These are phyloP conservation scores for Montipora efflorescens DNA, from an alignment of 64 coral and sea anemone species.

Conservation along the genomic window DNA sequence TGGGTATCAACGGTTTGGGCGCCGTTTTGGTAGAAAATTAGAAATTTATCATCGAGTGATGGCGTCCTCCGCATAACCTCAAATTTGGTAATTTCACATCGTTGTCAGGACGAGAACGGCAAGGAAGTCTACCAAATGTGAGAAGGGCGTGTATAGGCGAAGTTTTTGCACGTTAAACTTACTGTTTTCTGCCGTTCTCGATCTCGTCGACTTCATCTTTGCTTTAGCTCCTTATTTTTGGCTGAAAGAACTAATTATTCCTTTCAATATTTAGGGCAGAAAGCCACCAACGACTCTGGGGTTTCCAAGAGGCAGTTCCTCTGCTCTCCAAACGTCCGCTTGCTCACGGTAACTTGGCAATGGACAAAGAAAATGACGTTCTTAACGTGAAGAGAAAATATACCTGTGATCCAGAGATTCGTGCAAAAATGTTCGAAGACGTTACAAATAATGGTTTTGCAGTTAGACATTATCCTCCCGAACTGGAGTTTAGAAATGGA, in stretches of 20 bases:
- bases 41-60: too few relatives aligned
- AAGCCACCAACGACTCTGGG: conserved; percentile 13
- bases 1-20: too few relatives aligned
- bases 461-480: conserved; percentile 18
- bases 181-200: too few relatives aligned
- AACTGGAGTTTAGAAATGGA: conserved; percentile 28
- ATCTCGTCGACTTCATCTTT: too few relatives aligned
- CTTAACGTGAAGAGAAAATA: conserved; percentile 54
- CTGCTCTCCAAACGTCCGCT: neutral
- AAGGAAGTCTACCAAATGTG: too few relatives aligned
- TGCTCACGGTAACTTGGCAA: conserved; percentile 37
- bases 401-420: conserved; percentile 22
- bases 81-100: too few relatives aligned
- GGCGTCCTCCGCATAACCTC: too few relatives aligned
- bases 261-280: conserved; percentile 5
- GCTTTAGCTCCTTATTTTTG: neutral
- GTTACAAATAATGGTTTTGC: conserved; percentile 13
- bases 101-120: too few relatives aligned
- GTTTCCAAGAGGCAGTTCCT: conserved; percentile 10
- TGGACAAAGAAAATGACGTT: conserved; percentile 71
- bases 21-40: too few relatives aligned
- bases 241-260: neutral
- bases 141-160: too few relatives aligned
- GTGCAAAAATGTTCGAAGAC: conserved; percentile 26
- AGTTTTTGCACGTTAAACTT: too few relatives aligned